Evolutionary conservation across 1,140 invertebrate species (phyloP).

Genomic region (Cryptotermes secundus): DNA sequence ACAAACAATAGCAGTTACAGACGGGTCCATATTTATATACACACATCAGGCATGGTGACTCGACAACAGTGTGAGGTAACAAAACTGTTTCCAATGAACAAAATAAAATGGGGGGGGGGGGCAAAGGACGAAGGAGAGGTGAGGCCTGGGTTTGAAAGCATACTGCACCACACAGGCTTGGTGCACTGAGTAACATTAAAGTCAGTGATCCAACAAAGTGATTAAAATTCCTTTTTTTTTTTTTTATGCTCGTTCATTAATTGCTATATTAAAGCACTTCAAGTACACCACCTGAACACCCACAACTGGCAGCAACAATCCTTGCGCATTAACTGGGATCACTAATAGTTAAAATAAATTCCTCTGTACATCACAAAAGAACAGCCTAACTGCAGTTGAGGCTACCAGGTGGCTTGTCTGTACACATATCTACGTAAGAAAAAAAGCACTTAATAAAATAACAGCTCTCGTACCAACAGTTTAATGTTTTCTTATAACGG

Average conservation of each 20-base stretch:
- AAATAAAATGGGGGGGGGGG: neutral
- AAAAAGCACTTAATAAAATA: conserved; percentile 32
- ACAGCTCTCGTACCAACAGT: conserved; percentile 31
- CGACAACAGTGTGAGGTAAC: conserved; percentile 35
- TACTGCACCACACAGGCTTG: neutral
- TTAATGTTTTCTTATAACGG: conserved; percentile 27
- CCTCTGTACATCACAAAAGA: conserved; percentile 33
- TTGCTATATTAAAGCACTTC: conserved; percentile 30
- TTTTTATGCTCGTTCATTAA: conserved; percentile 24
- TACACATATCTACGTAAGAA: conserved; percentile 23
- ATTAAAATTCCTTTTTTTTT: neutral
- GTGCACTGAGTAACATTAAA: conserved; percentile 23
- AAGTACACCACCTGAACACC: conserved; percentile 24
- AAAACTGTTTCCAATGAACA: conserved; percentile 29
- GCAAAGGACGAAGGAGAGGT: neutral
- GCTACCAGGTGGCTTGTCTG: conserved; percentile 8
- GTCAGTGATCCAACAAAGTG: conserved; percentile 24
- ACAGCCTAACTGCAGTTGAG: neutral
- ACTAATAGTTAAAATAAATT: conserved; percentile 32
- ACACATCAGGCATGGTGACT: conserved; percentile 33
- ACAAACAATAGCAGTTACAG: conserved; percentile 35
- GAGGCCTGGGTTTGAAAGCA: neutral
- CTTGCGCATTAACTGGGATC: neutral
- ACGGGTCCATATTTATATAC: conserved; percentile 35
- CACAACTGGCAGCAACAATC: neutral